A percentile compares a stretch with the other conserved stretches of the same genome.
These are phyloP conservation scores for Hydractinia symbiolongicarpus DNA, from an alignment of 30 jellyfish, hydroid and myxozoan species.

Conservation along the genomic window DNA sequence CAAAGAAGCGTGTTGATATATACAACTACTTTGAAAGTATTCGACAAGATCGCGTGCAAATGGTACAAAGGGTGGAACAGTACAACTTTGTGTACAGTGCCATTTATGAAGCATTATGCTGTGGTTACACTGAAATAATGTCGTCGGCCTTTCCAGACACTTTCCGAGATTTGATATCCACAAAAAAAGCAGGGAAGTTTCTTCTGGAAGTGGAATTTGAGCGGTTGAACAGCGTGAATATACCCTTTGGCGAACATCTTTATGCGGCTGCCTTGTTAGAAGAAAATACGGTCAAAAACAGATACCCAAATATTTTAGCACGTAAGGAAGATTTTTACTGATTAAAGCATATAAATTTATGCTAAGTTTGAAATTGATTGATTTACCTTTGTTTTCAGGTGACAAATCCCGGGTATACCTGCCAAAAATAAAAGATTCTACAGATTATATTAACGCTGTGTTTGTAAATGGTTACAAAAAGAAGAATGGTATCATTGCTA, in stretches of 20 bases:
- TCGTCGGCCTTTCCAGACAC: not conserved
- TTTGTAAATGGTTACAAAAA: slow-evolving; percentile 30
- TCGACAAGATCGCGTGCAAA: slow-evolving; percentile 68
- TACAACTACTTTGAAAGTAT: slow-evolving; percentile 83
- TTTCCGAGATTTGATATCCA: not conserved
- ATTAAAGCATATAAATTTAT: no score
- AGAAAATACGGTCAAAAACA: not conserved
- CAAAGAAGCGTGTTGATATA: slow-evolving; percentile 54
- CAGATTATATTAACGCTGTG: slow-evolving; percentile 17
- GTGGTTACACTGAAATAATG: slow-evolving; percentile 25
- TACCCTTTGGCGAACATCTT: not conserved
- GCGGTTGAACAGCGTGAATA: not conserved
- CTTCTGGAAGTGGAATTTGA: slow-evolving; percentile 1
- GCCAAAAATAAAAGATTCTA: no score
- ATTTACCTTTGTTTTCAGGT: no score
- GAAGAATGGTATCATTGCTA: slow-evolving; percentile 17
- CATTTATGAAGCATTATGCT: slow-evolving; percentile 18
- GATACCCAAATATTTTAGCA: not conserved
- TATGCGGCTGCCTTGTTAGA: slow-evolving; percentile 2
- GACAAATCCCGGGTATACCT: no score
- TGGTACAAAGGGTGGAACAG: slow-evolving; percentile 75
- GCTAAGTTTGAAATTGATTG: no score
- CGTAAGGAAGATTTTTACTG: not conserved
- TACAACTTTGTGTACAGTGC: slow-evolving; percentile 26
- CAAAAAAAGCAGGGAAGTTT: not conserved